These are phyloP conservation scores for Argya squamiceps DNA, from an alignment of 2,797 vertebrate species.

Conservation along the genomic window DNA sequence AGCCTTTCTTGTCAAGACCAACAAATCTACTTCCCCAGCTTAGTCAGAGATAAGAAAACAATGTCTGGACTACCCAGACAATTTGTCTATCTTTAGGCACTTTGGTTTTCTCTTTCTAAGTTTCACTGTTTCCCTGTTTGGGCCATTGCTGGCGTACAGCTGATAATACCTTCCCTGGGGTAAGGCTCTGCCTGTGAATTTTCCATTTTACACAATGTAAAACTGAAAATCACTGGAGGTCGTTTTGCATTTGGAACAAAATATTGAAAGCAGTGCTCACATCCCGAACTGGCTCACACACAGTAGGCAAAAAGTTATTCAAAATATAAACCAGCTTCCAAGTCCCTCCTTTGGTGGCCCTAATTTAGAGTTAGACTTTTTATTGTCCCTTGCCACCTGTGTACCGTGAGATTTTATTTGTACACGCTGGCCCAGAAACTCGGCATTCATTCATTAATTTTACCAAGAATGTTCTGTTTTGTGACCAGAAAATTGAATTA, in stretches of 20 bases:
- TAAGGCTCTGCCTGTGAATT: background rate
- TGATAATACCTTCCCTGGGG: background rate
- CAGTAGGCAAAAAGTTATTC: background rate
- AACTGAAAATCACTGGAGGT: background rate
- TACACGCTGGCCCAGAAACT: background rate
- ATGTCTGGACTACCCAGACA: background rate
- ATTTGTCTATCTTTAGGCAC: slow-evolving; percentile 13
- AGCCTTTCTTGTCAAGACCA: slow-evolving; percentile 7
- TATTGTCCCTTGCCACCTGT: background rate
- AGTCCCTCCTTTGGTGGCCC: background rate
- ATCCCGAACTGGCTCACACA: background rate
- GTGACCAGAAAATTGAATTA: slow-evolving; percentile 27
- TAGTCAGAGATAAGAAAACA: slow-evolving; percentile 31
- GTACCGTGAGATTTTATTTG: background rate
- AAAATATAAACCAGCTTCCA: background rate
- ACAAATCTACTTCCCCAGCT: slow-evolving; percentile 27
- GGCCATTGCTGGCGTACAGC: background rate
- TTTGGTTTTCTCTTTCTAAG: background rate
- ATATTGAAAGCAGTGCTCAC: background rate
- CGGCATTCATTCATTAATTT: slow-evolving; percentile 25
- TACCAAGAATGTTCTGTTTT: slow-evolving; percentile 38
- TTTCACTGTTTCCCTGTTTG: background rate
- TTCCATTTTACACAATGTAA: background rate
- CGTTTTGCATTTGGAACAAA: background rate
- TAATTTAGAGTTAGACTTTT: slow-evolving; percentile 1